Conservation (phyloP, 2,113 vertebrate genomes). For the Bostrychus sinensis region DNA sequence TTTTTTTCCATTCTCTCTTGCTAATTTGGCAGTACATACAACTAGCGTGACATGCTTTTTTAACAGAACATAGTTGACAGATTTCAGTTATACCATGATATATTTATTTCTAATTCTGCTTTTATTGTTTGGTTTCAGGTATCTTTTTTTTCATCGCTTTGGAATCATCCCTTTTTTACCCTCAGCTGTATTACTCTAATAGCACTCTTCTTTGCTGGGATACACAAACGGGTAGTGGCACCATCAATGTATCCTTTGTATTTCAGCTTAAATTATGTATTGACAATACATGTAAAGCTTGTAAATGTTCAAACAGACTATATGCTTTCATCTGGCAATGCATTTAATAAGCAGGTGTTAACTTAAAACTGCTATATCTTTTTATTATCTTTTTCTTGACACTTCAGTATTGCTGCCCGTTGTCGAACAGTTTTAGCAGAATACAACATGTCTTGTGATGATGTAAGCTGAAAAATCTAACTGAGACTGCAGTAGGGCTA, state of each 20-base stretch:
- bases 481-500: background rate
- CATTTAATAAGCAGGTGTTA: too few species aligned
- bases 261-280: background rate
- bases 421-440: conserved; percentile 97
- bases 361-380: too few species aligned
- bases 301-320: background rate
- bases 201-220: conserved; percentile 97
- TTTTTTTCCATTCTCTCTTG: too few species aligned
- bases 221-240: conserved; percentile 98
- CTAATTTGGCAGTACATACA: too few species aligned
- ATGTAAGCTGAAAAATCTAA: conserved; percentile 83
- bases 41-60: too few species aligned
- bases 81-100: background rate
- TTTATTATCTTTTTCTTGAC: conserved; percentile 73
- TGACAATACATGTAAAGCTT: background rate
- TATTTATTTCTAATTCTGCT: background rate
- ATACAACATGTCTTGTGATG: conserved; percentile 99
- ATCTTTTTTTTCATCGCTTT: conserved; percentile 96
- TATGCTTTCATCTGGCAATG: background rate
- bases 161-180: conserved; percentile 99
- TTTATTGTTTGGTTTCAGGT: conserved; percentile 80
- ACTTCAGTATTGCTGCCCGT: conserved; percentile 92
- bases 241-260: conserved; percentile 98
- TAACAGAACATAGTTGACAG: too few species aligned
- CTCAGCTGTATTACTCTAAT: conserved; percentile 98